Conservation (phyloP, 2,888 invertebrate genomes). For the Drosophila atripex region DNA sequence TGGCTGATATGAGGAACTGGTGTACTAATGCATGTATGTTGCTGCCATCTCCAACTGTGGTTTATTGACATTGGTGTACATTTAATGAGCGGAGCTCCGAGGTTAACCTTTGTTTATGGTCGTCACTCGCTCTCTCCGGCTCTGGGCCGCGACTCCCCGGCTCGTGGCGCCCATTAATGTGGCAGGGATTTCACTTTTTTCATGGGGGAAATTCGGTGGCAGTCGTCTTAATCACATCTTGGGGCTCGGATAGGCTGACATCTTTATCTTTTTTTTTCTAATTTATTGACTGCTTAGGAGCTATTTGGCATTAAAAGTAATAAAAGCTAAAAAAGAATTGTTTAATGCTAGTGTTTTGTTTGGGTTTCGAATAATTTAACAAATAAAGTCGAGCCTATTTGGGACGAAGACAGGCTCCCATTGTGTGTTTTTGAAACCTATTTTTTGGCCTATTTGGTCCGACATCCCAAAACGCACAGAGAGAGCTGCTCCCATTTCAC, state of each 20-base stretch:
- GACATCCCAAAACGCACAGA: constrained; percentile 34
- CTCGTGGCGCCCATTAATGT: constrained; percentile 26
- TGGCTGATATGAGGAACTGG: constrained; percentile 1
- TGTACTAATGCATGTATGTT: constrained; percentile 5
- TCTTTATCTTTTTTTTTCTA: neutral
- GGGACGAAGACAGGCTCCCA: constrained; percentile 2
- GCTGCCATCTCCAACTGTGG: constrained; percentile 53
- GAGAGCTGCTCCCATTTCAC: constrained; percentile 13
- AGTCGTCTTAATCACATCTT: constrained; percentile 3
- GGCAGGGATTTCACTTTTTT: constrained; percentile 45
- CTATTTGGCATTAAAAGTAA: neutral
- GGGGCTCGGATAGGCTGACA: neutral
- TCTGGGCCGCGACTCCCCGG: constrained; percentile 10
- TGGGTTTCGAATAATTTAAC: constrained; percentile 1
- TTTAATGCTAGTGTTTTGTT: neutral
- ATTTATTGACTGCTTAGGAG: neutral
- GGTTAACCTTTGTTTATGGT: constrained; percentile 58
- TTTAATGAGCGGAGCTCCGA: constrained; percentile 65
- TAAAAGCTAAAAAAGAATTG: neutral
- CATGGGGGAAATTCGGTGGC: constrained; percentile 14
- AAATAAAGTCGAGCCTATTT: neutral
- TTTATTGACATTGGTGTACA: constrained; percentile 74
- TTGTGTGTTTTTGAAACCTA: constrained; percentile 22
- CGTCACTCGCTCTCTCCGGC: constrained; percentile 43
- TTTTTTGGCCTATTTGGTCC: neutral